A percentile compares a stretch with the other conserved stretches of the same genome.
phyloP scores from a whole-genome alignment of 2,888 invertebrate species.

The Spodoptera exigua region DNA sequence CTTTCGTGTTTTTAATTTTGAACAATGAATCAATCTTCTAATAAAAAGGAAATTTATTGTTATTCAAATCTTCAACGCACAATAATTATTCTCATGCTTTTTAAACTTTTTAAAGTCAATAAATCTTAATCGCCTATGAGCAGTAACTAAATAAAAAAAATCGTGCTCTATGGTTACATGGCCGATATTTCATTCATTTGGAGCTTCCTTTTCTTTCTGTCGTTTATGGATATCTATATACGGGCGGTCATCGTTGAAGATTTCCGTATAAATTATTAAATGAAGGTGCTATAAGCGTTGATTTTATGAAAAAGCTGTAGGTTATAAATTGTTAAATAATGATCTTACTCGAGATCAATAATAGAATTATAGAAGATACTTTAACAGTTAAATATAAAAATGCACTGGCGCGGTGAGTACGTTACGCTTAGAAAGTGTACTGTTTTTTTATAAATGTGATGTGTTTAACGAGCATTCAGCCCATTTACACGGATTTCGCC shows the following conservation, averaged over 20 bases:
- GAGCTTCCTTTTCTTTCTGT: constrained; percentile 84
- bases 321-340: constrained; percentile 91
- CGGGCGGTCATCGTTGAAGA: constrained; percentile 85
- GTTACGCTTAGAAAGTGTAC: constrained; percentile 88
- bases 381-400: constrained; percentile 98
- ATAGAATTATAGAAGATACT: constrained; percentile 99
- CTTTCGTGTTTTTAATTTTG: not conserved
- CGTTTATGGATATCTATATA: constrained; percentile 81
- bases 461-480: constrained; percentile 68
- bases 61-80: too few species aligned
- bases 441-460: constrained; percentile 78
- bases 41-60: too few species aligned
- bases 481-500: constrained; percentile 53
- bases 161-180: constrained; percentile 75
- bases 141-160: constrained; percentile 42
- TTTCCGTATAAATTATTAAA: constrained; percentile 86
- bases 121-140: not conserved
- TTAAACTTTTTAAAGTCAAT: not conserved
- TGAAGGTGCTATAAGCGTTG: constrained; percentile 89
- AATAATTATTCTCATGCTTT: not conserved
- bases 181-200: constrained; percentile 82
- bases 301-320: constrained; percentile 88
- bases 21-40: too few species aligned
- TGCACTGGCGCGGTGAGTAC: constrained; percentile 97
- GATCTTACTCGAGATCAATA: constrained; percentile 99